phyloP scores from a whole-genome alignment of 2,797 vertebrate genomes.

The Macropus fuliginosus region DNA sequence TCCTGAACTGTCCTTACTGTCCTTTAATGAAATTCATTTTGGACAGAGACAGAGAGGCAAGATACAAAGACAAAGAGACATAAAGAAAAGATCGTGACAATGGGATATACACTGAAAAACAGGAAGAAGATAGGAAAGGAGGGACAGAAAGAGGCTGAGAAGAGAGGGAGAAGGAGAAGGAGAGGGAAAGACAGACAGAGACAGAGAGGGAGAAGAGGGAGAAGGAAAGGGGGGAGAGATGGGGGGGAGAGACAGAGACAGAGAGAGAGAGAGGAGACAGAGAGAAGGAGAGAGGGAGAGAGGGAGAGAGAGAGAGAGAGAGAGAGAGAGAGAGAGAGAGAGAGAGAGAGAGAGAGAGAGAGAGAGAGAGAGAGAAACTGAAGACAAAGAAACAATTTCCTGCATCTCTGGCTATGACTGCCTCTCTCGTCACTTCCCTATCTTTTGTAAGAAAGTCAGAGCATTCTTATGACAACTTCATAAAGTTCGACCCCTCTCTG shows the following conservation, averaged over 20 bases:
- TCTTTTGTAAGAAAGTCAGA: neutral
- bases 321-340: neutral
- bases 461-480: neutral
- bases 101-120: neutral
- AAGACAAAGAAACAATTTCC: neutral
- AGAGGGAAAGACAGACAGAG: no score
- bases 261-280: no score
- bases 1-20: constrained; percentile 1
- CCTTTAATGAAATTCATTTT: constrained; percentile 47
- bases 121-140: neutral
- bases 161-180: no score
- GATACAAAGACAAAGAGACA: neutral
- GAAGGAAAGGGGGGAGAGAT: neutral
- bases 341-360: neutral
- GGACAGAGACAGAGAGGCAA: constrained; percentile 24
- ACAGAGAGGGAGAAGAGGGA: neutral
- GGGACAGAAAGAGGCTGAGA: neutral
- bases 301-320: no score
- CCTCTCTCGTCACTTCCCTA: neutral
- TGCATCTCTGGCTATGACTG: neutral
- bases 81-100: neutral
- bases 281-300: no score
- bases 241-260: neutral
- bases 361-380: neutral
- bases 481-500: neutral